Evolutionary conservation across 1,140 invertebrate genomes (phyloP).

Genomic region (Bombus ignitus): DNA sequence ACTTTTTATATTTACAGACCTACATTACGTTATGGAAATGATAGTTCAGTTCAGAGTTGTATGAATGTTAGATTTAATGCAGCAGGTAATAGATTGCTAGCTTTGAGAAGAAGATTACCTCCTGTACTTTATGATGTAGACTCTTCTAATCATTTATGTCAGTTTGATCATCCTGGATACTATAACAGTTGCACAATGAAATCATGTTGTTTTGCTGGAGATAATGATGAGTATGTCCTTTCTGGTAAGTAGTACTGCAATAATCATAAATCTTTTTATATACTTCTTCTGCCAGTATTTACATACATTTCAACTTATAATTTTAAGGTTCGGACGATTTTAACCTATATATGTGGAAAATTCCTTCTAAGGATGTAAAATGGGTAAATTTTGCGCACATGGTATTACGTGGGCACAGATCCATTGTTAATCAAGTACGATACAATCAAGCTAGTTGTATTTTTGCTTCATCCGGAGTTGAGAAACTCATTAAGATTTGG

Average conservation of each 20-base stretch:
- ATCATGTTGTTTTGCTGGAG: slow-evolving; percentile 96
- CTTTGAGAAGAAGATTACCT: slow-evolving; percentile 90
- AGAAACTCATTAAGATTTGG: slow-evolving; percentile 95
- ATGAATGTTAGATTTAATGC: slow-evolving; percentile 96
- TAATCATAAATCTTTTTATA: not conserved
- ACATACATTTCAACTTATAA: slow-evolving; percentile 6
- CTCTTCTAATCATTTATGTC: slow-evolving; percentile 87
- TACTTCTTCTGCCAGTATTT: not conserved
- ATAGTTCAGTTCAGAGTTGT: slow-evolving; percentile 88
- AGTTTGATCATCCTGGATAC: slow-evolving; percentile 96
- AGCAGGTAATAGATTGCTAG: slow-evolving; percentile 91
- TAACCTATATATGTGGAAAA: slow-evolving; percentile 96
- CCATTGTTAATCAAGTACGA: slow-evolving; percentile 97
- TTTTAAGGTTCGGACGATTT: slow-evolving; percentile 94
- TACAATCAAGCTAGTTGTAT: slow-evolving; percentile 93
- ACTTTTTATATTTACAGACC: slow-evolving; percentile 81
- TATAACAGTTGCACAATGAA: slow-evolving; percentile 99
- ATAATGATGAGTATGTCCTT: slow-evolving; percentile 93
- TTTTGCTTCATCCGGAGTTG: slow-evolving; percentile 96
- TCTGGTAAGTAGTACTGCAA: slow-evolving; percentile 83
- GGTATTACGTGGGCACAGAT: slow-evolving; percentile 94
- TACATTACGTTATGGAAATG: slow-evolving; percentile 88
- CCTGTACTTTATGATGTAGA: slow-evolving; percentile 91
- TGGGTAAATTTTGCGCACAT: slow-evolving; percentile 89
- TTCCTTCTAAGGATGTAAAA: slow-evolving; percentile 86